Evolutionary conservation across 2,888 invertebrate species (phyloP), one percentile per base, ranked within the genome.

Genomic region (Hypomecis punctinalis): DNA sequence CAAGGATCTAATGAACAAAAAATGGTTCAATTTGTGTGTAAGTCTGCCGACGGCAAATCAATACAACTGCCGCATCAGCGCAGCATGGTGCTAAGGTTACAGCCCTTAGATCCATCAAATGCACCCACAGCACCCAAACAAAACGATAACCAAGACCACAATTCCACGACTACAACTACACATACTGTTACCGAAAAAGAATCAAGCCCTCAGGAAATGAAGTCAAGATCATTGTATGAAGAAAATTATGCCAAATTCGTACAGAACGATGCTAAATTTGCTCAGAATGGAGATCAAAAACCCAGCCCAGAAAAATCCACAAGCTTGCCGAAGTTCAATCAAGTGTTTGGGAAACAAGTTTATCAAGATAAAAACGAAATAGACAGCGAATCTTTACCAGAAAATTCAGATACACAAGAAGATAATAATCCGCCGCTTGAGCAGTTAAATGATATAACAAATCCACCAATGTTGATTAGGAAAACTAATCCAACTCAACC

Each of bases 281-380:
- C 93, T 69, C 94, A 94, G 75, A 89, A 84, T 61, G 84, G 89
- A 0, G 83, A 87, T 39, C 82, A 77, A 43, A 90, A 90, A 77
- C 76, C 80, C 8, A 69, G 76, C 54, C 74, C 83, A 46, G 94
- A 94, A 76, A 91, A 93, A 74, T 81, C 89, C 6, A 93, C 93
- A 8, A 92, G 94, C 59, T 86, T 96, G 65, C 96, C 96, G 4
- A 96, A 96, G 84, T 96, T 96, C 80, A 96, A 96, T 79, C 96
- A 96, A 85, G 96, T 96, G 0, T 96, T 96, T 82, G 96, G 96
- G 0, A 96, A 96, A 84, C 94, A 95, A 51, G 95, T 95, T 49
- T 96, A 93, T 79, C 94, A 91, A 83, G 93, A 93, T 69, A 89
- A 89, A 62, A 83, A 76, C 58, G 90, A 90, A 64, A 77, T 86